Conservation (phyloP, 2,888 invertebrate species). For the Cerceris rybyensis region DNA sequence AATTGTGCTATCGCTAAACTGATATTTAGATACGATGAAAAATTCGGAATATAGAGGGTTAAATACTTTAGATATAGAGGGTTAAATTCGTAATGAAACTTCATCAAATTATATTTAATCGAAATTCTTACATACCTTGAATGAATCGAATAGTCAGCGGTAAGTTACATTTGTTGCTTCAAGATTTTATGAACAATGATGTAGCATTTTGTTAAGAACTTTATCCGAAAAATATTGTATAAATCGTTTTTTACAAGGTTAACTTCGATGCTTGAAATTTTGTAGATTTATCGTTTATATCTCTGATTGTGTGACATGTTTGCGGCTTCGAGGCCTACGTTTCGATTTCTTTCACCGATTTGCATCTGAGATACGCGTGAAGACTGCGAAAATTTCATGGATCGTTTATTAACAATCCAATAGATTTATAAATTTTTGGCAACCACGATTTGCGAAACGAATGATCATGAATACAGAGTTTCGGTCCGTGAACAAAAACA, state of each 20-base stretch:
- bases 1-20: no score
- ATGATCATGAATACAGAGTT: background rate
- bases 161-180: background rate
- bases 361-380: constrained; percentile 23
- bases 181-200: background rate
- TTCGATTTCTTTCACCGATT: constrained; percentile 6
- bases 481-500: constrained; percentile 44
- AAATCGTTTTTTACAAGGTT: background rate
- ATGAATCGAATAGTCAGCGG: background rate
- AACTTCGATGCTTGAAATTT: constrained; percentile 2
- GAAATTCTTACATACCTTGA: no score
- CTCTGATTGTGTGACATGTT: constrained; percentile 45
- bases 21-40: no score
- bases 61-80: no score
- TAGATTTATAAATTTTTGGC: constrained; percentile 38
- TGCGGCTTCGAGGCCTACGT: constrained; percentile 12
- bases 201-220: background rate
- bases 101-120: no score
- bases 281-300: constrained; percentile 33
- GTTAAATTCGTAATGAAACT: no score
- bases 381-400: constrained; percentile 2
- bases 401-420: constrained; percentile 14
- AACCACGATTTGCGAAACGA: constrained; percentile 10
- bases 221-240: background rate
- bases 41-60: no score